A percentile compares a stretch with the other conserved stretches of the same genome.
Evolutionary conservation across 2,888 invertebrate genomes (phyloP).

Genomic region (Trichogramma evanescens): DNA sequence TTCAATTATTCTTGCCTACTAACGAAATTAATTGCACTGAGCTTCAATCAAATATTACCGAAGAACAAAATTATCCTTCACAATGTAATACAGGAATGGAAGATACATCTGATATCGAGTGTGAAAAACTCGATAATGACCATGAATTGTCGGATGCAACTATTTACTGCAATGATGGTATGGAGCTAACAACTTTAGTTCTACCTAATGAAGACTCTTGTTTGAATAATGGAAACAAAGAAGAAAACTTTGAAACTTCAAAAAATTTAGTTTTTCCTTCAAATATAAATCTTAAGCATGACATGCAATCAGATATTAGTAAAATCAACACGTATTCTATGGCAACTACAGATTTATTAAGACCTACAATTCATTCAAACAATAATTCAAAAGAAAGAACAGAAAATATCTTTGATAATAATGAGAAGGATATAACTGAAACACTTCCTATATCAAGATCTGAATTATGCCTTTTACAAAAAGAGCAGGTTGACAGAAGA

Average conservation of each 20-base stretch:
- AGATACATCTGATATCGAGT: not conserved
- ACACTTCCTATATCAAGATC: constrained; percentile 1
- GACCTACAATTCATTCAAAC: too few species aligned
- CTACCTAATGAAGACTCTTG: constrained; percentile 5
- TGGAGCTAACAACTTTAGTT: constrained; percentile 17
- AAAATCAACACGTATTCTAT: too few species aligned
- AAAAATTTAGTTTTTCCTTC: too few species aligned
- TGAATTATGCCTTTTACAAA: too few species aligned
- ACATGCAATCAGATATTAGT: too few species aligned
- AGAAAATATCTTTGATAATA: too few species aligned
- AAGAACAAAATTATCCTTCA: not conserved
- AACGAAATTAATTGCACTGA: constrained; percentile 16
- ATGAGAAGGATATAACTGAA: not conserved
- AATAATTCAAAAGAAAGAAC: too few species aligned
- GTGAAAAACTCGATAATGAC: not conserved
- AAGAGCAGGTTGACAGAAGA: not conserved
- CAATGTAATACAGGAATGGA: constrained; percentile 15
- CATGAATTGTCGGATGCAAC: constrained; percentile 9
- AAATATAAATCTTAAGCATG: too few species aligned
- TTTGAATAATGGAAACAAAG: too few species aligned
- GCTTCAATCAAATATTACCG: not conserved
- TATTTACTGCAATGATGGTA: constrained; percentile 18
- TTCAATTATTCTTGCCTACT: constrained; percentile 17
- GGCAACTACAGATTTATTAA: too few species aligned
- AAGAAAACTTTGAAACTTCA: too few species aligned